phyloP scores from a whole-genome alignment of 2,797 vertebrate species.

The Cossypha niveicapilla region DNA sequence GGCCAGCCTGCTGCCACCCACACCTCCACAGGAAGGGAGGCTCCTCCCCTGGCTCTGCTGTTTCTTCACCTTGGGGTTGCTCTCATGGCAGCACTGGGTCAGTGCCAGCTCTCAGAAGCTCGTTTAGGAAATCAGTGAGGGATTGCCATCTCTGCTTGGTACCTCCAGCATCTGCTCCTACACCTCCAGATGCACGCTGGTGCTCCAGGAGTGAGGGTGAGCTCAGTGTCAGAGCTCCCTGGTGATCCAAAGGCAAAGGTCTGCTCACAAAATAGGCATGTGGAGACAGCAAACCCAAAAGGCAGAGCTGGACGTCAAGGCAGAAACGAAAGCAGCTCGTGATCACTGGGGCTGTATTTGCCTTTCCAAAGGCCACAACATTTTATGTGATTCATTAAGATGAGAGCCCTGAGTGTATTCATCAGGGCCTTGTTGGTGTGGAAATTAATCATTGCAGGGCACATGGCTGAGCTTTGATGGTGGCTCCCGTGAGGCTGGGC shows the following conservation, averaged over 20 bases:
- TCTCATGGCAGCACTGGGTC: neutral
- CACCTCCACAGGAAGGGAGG: neutral
- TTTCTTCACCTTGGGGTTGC: neutral
- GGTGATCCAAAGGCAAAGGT: neutral
- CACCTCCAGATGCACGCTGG: rapidly evolving
- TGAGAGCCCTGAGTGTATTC: neutral
- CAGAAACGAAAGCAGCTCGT: neutral
- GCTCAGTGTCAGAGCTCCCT: neutral
- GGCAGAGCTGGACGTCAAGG: neutral
- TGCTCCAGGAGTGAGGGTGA: neutral
- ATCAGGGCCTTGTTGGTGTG: neutral
- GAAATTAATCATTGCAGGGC: neutral
- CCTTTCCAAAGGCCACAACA: slow-evolving; percentile 33
- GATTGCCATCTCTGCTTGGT: neutral
- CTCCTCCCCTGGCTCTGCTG: rapidly evolving
- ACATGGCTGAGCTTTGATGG: neutral
- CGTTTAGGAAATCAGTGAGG: neutral
- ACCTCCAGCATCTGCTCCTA: neutral
- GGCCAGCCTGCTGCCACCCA: neutral
- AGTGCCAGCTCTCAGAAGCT: neutral
- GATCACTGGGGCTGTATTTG: neutral
- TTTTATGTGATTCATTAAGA: slow-evolving; percentile 12
- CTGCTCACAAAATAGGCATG: neutral
- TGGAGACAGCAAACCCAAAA: neutral
- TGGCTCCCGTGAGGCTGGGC: rapidly evolving